Percentiles rank a stretch among this genome's conserved stretches.
Conservation (phyloP, 2,113 vertebrate genomes). For the Oncorhynchus nerka region DNA sequence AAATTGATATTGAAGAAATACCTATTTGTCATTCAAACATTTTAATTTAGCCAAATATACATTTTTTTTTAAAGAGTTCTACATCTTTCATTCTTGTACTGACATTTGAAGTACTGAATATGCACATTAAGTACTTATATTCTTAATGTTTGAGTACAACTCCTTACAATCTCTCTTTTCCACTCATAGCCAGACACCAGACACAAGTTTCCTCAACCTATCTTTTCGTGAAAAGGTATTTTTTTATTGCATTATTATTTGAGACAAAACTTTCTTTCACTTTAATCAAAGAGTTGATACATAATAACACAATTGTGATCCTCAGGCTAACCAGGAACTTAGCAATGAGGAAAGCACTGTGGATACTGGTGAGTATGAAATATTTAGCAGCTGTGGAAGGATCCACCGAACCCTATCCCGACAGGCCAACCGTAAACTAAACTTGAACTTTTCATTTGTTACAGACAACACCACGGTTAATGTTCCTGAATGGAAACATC, state of each 20-base stretch:
- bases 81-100: neutral
- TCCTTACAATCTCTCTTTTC: neutral
- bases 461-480: neutral
- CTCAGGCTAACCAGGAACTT: neutral
- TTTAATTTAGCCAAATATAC: neutral
- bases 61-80: too few relatives aligned
- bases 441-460: neutral
- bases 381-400: neutral
- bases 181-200: constrained; percentile 7
- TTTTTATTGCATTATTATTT: neutral
- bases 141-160: neutral
- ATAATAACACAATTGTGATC: neutral
- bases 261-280: neutral
- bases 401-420: too few relatives aligned
- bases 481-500: neutral
- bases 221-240: constrained; percentile 37
- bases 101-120: neutral
- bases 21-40: neutral
- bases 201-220: constrained; percentile 31
- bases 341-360: neutral
- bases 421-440: neutral
- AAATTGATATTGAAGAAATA: too few relatives aligned
- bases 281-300: too few relatives aligned
- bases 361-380: neutral
- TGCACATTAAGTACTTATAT: neutral